These are phyloP conservation scores for Riptortus pedestris DNA, from an alignment of 1,140 invertebrate genomes.

Conservation along the genomic window DNA sequence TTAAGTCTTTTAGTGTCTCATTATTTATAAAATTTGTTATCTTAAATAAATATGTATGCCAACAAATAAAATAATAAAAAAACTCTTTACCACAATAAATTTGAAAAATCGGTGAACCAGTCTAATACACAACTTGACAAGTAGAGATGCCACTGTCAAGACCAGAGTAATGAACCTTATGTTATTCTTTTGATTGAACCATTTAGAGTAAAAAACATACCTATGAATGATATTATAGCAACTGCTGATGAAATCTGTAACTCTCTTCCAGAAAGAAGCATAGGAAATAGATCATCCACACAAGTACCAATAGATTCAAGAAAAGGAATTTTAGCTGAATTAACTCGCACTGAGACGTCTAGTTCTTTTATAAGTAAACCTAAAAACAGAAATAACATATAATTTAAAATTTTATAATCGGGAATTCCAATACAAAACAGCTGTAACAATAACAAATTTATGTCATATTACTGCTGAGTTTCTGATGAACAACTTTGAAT, in stretches of 20 bases:
- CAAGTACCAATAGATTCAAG: conserved; percentile 28
- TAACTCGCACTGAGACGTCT: conserved; percentile 35
- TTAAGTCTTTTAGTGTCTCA: too few relatives aligned
- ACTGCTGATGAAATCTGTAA: conserved; percentile 26
- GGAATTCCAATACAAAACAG: too few relatives aligned
- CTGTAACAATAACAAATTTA: too few relatives aligned
- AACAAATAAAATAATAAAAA: not conserved
- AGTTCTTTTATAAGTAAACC: conserved; percentile 48
- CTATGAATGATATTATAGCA: conserved; percentile 29
- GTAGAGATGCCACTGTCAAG: not conserved
- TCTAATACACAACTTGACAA: not conserved
- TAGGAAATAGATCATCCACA: conserved; percentile 25
- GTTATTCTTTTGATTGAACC: too few relatives aligned
- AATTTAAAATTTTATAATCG: too few relatives aligned
- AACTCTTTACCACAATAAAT: too few relatives aligned
- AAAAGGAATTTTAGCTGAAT: conserved; percentile 27
- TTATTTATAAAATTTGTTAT: too few relatives aligned
- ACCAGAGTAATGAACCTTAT: too few relatives aligned
- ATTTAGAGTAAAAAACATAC: conserved; percentile 25
- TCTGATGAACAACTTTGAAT: too few relatives aligned
- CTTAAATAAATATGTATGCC: not conserved
- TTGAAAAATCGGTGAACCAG: too few relatives aligned
- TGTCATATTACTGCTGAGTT: too few relatives aligned
- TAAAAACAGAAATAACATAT: conserved; percentile 32
- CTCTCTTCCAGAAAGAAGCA: conserved; percentile 28